Percentiles rank a stretch among this genome's conserved stretches.
These are phyloP conservation scores for Sebastes alutus DNA, from an alignment of 2,797 vertebrate genomes.

Conservation along the genomic window DNA sequence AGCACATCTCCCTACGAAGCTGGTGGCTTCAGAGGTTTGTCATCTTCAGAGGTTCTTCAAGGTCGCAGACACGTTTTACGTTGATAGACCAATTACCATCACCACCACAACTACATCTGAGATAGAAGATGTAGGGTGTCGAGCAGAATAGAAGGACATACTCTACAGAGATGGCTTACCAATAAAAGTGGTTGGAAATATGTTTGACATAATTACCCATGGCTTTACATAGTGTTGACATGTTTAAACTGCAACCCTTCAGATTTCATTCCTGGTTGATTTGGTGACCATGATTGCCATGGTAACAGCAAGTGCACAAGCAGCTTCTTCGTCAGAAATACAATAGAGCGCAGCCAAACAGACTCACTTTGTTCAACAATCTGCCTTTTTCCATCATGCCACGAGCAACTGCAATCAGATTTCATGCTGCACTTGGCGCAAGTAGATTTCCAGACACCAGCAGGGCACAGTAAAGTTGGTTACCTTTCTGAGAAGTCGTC, in stretches of 20 bases:
- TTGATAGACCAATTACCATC: conserved; percentile 68
- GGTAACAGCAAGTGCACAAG: background rate
- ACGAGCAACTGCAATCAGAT: background rate
- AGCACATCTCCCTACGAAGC: conserved; percentile 20
- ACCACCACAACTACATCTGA: conserved; percentile 7
- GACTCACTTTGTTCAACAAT: background rate
- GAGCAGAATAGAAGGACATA: background rate
- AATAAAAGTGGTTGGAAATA: background rate
- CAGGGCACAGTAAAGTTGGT: background rate
- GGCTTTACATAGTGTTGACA: background rate
- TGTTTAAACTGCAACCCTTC: background rate
- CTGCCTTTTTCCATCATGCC: background rate
- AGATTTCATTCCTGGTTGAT: background rate
- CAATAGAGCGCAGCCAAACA: background rate
- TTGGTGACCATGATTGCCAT: background rate
- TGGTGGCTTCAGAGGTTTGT: conserved; percentile 54
- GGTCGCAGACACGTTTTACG: conserved; percentile 63
- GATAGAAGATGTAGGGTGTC: conserved; percentile 7
- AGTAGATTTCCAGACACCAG: background rate
- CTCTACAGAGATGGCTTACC: background rate
- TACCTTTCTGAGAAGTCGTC: background rate
- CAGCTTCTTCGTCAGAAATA: background rate
- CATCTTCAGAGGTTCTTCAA: conserved; percentile 76
- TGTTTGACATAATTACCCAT: background rate
- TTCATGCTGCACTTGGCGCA: background rate